Evolutionary conservation across 2,797 vertebrate genomes (phyloP), one percentile per base, ranked within the genome.

Genomic region (Dryobates pubescens): DNA sequence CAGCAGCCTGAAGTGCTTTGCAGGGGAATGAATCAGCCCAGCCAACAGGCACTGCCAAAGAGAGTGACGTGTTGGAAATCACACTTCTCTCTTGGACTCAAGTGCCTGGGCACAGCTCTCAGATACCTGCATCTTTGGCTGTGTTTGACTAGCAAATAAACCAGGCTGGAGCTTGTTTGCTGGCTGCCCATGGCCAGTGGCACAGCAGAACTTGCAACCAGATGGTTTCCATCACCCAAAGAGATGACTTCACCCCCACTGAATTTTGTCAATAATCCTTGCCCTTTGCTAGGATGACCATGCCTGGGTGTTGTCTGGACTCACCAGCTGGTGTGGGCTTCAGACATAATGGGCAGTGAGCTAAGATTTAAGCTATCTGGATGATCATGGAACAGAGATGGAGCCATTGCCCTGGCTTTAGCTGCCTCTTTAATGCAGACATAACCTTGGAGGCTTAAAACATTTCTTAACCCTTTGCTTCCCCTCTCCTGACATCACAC

Each of bases 21-120:
- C 11, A 6, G 6, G 30, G 32, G 43, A 89, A 77, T 23, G 59
- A 19, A 51, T 85, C 65, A 82, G 36, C 36, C 54, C 36, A 65
- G 79, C 69, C 93, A 96, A 58, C 34, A 92, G 57, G 49, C 90
- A 36, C 36, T 94, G 88, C 88, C 90, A 90, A 79, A 86, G 53
- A 69, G 63, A 80, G 32, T 61, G 41, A 90, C 0, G 8, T 94
- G 86, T 22, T 88, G 59, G 87, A 95, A 95, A 92, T 92, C 94
- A 89, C 84, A 89, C 62, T 90, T 92, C 36, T 80, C 34, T 82
- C 74, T 82, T 85, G 88, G 86, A 71, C 17, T 71, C 10, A 12
- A 57, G 45, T 1, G 15, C 49, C 61, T 64, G 45, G 27, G 34
- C 53, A 45, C 24, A 86, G 68, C 32, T 32, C 45, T 0, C 0